Base-by-base conservation (phyloP, 2,888 invertebrate species). In the Pandemis cinnamomeana region DNA sequence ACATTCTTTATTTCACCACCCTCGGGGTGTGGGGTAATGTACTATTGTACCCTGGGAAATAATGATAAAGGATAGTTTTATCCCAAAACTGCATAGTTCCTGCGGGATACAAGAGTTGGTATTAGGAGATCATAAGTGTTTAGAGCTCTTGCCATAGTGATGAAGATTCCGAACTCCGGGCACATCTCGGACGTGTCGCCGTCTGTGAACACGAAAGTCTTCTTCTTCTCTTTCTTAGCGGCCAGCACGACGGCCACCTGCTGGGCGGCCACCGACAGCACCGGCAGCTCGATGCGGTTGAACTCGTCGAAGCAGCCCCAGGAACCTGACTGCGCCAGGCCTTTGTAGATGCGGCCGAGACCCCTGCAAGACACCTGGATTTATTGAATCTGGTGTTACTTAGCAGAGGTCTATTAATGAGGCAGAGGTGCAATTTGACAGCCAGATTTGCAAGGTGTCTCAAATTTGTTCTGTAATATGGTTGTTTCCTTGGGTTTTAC, bases 271-370 rank as follows among this genome's bases (percentile, higher is more conserved):
- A 99, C 99, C 0, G 93, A 93, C 44, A 93, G 78, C 7, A 99
- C 99, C 0, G 99, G 99, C 72, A 99, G 92, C 89, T 99, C 99
- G 76, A 99, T 99, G 46, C 98, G 95, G 90, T 99, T 99, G 92
- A 99, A 99, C 93, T 99, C 99, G 88, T 99, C 99, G 89, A 99
- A 99, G 84, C 99, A 99, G 1, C 99, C 99, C 99, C 99, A 99
- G 0, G 98, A 97, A 2, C 99, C 99, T 6, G 99, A 98, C 89
- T 99, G 99, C 0, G 99, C 97, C 67, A 99, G 91, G 36, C 99
- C 98, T 95, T 99, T 99, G 90, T 98, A 99, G 83, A 99, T 99
- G 78, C 99, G 95, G 1, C 99, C 99, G 8, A 99, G 94, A 46
- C 99, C 99, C 88, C 98, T 96, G 84, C 7, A 20, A 46, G n/a